phyloP scores from a whole-genome alignment of 2,113 vertebrate genomes.

The Chunga burmeisteri region DNA sequence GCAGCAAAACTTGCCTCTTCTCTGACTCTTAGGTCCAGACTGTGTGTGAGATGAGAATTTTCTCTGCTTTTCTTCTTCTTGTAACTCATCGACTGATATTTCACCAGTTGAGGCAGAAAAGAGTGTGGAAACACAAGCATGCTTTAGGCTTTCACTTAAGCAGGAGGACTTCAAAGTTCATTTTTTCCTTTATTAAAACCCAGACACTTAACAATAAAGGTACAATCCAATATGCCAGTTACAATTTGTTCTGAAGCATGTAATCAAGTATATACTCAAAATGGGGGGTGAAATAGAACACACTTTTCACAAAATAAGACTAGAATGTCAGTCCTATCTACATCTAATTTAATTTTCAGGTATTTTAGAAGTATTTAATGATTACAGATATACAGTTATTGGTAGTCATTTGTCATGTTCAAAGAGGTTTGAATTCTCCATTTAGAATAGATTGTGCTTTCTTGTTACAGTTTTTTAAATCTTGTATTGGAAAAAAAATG shows the following conservation, averaged over 20 bases:
- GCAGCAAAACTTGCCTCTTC: not conserved
- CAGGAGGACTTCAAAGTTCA: not conserved
- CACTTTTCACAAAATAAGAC: not conserved
- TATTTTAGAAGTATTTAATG: not conserved
- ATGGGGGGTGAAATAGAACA: not conserved
- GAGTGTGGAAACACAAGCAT: not conserved
- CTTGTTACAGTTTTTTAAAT: not conserved
- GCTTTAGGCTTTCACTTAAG: not conserved
- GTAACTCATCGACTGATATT: not conserved
- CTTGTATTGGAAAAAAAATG: not conserved
- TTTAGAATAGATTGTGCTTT: not conserved
- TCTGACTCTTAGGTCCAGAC: not conserved
- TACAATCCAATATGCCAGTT: not conserved
- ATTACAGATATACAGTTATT: not conserved
- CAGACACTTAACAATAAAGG: not conserved
- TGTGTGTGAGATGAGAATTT: not conserved
- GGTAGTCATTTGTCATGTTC: not conserved
- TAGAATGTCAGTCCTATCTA: not conserved
- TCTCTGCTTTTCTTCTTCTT: not conserved
- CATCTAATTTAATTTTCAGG: not conserved
- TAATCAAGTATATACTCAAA: not conserved
- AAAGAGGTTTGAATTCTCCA: not conserved
- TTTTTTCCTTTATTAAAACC: not conserved
- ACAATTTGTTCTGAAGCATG: not conserved
- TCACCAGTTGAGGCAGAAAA: not conserved